A percentile compares a stretch with the other conserved stretches of the same genome.
phyloP scores from a whole-genome alignment of 2,113 vertebrate genomes.

The Bubo blakistoni region DNA sequence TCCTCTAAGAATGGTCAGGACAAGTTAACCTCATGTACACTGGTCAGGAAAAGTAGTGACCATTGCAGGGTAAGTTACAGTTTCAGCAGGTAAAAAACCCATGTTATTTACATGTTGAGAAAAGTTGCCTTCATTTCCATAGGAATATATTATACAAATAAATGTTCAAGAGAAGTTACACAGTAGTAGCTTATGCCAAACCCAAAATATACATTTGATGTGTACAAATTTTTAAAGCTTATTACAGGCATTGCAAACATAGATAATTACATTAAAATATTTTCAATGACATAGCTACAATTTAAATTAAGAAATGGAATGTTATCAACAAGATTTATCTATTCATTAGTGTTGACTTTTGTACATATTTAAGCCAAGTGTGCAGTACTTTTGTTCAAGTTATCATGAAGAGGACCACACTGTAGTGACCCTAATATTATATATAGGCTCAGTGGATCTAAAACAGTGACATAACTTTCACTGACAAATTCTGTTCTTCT shows the following conservation, averaged over 20 bases:
- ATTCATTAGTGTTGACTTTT: not conserved
- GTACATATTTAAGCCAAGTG: not conserved
- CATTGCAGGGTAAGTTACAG: not conserved
- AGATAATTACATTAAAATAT: slow-evolving; percentile 6
- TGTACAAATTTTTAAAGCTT: slow-evolving; percentile 71
- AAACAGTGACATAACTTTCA: not conserved
- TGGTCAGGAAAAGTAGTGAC: not conserved
- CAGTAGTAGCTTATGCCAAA: slow-evolving; percentile 64
- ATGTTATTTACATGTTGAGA: slow-evolving; percentile 70
- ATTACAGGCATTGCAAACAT: slow-evolving; percentile 60
- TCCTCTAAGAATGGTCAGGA: not conserved
- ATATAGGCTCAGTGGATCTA: not conserved
- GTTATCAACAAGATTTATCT: slow-evolving; percentile 11
- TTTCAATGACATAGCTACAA: slow-evolving; percentile 26
- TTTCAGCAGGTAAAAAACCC: slow-evolving; percentile 66
- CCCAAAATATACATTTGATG: slow-evolving; percentile 73
- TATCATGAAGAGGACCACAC: not conserved
- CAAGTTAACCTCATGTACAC: not conserved
- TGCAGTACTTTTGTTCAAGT: not conserved
- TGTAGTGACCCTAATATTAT: not conserved
- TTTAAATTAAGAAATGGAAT: slow-evolving; percentile 34
- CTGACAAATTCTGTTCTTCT: not conserved
- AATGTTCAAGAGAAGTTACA: slow-evolving; percentile 55
- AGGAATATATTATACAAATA: slow-evolving; percentile 56
- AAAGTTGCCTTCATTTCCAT: slow-evolving; percentile 57